Conservation (phyloP, 2,797 vertebrate species). For the Champsocephalus gunnari region DNA sequence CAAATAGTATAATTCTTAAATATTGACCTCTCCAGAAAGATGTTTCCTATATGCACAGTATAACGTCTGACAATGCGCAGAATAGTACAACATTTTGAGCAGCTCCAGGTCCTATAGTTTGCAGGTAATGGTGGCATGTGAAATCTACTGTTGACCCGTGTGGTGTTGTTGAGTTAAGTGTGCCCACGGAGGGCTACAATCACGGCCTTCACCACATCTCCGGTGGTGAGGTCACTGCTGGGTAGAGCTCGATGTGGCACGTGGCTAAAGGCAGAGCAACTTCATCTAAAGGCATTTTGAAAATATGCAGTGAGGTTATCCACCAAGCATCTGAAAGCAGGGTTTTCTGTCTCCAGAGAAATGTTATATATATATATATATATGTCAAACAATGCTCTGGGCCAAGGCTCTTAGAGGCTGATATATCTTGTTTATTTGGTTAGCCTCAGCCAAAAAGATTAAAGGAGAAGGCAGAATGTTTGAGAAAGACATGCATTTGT, state of each 20-base stretch:
- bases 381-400: slow-evolving; percentile 1
- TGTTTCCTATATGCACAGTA: slow-evolving; percentile 27
- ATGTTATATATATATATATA: not conserved
- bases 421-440: slow-evolving; percentile 23
- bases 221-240: slow-evolving; percentile 67
- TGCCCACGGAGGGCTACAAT: slow-evolving; percentile 71
- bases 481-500: not conserved
- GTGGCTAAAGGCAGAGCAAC: slow-evolving; percentile 73
- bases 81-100: slow-evolving; percentile 55
- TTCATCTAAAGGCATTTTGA: slow-evolving; percentile 70
- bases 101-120: slow-evolving; percentile 58
- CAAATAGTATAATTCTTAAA: slow-evolving; percentile 38
- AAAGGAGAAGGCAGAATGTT: slow-evolving; percentile 6
- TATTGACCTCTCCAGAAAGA: slow-evolving; percentile 19
- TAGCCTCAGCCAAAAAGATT: slow-evolving; percentile 7
- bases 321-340: slow-evolving; percentile 69
- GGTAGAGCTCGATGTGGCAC: slow-evolving; percentile 57
- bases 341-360: slow-evolving; percentile 5
- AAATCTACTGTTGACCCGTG: slow-evolving; percentile 62
- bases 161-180: slow-evolving; percentile 56
- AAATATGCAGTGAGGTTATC: slow-evolving; percentile 41
- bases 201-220: slow-evolving; percentile 57
- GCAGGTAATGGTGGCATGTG: slow-evolving; percentile 43
- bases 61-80: slow-evolving; percentile 39
- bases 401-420: not conserved